Base-by-base conservation (phyloP, 2,113 vertebrate species). In the Spea bombifrons region DNA sequence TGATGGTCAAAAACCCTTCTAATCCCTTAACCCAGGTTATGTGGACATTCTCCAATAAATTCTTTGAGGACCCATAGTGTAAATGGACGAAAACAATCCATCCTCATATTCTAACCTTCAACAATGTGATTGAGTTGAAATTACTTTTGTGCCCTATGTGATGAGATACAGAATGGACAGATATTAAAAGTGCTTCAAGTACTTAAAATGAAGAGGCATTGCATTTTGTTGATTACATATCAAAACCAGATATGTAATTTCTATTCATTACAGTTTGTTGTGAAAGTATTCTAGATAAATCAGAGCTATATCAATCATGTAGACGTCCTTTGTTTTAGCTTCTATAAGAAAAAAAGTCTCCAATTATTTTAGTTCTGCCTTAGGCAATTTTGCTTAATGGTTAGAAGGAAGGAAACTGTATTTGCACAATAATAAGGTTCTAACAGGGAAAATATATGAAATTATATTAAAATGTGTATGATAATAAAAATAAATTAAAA, bases 211-310 rank as follows among this genome's bases (percentile, higher is more conserved):
- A 78, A 78, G 68, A 78, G 76, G 47, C 48, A 78, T 71, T 78
- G 57, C 71, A 17, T 57, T 78, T 78, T 78, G 76, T 71, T 78
- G 68, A 78, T 78, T 78, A 53, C 67, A 71, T 47, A 78, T 65
- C 67, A 78, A 71, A 78, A 78, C 50, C 59, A 78, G 76, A 78
- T 78, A 71, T 78, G 57, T 71, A 71, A 78, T 78, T 78, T 71
- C 55, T 71, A 6, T 64, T 71, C 57, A 78, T 78, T 71, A 71
- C 46, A 64, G 46, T 70, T 71, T 78, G 69, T 78, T 78, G 16
- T 50, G 12, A 43, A 71, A 71, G 44, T 12, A 78, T 71, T 17
- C 44, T 61, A 15, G 30, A 49, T 63, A 70, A 71, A 77, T 71
- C 53, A 77, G 57, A 77, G 67, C 66, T 70, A 59, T 49, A 69